Evolutionary conservation across 1,140 invertebrate species (phyloP), one percentile per base, ranked within the genome.

Genomic region (Neuroterus valhalla): DNA sequence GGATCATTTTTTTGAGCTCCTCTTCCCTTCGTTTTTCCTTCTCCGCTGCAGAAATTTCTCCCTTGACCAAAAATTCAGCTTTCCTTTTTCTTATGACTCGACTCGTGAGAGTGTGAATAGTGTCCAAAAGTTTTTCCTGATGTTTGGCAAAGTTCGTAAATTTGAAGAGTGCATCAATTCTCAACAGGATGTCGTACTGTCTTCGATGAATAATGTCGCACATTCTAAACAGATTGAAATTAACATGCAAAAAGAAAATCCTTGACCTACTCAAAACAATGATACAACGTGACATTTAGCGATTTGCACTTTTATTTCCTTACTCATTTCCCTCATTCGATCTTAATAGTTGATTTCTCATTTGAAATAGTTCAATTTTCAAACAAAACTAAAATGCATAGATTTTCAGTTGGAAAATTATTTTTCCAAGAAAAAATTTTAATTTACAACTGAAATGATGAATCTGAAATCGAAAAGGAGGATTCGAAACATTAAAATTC

Each of bases 171-270:
- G 90, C 74, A 52, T 94, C 92, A n/a, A 91, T 87, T 74, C 91
- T 87, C 48, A 93, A 82, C 77, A 92, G 89, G 2, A 94, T 75
- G 78, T 94, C 92, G 79, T 92, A 92, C 74, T 93, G 93, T 21
- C 94, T 90, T 80, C 91, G 92, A 78, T 95, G 94, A 66, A 95
- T 91, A 11, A 95, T 93, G 68, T 94, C 92, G 78, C 94, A 94
- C 93, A 95, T 92, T 78, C 94, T 94, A 89, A 86, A 76, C 14
- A 74, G 71, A 80, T 68, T 55, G 46, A 31, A 71, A 48, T 42
- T 17, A 26, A 0, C 19, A 38, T 6, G 5, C 3, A 62, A 23
- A 71, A 42, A 70, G 21, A 50, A 38, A 26, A 14, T 15, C 26
- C 12, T 45, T n/a, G 11, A 42, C n/a, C 14, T 68, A 14, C 19